Base-by-base conservation (phyloP, 2,797 vertebrate species). In the Dicrostonyx torquatus region DNA sequence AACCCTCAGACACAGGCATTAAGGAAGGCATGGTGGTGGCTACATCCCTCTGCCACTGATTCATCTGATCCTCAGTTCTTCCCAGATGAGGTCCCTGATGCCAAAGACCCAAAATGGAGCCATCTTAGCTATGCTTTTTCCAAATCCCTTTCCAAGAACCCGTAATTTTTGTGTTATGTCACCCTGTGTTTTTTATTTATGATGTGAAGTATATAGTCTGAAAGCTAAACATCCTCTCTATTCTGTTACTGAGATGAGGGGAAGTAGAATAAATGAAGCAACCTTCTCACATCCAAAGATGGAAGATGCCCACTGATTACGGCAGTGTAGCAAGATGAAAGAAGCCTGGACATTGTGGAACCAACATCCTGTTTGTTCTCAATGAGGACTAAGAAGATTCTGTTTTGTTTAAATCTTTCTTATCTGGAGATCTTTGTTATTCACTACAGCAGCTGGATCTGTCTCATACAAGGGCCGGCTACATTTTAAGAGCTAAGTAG, bases 351-450 rank as follows among this genome's bases (percentile, higher is more conserved):
- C 4, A 66, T 26, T 9, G 24, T 4, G 43, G 53, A 84, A 8
- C 34, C 73, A 58, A 22, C 55, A 24, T n/a, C 18, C 2, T 40
- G 18, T 75, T 18, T 48, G 55, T 77, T 87, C 43, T 85, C 73
- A 87, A 48, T 60, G 60, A 91, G 24, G 37, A 70, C 68, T 88
- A 82, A 92, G 20, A 34, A 55, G 80, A 68, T 90, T 90, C 11
- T 64, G 6, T 82, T 73, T 58, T 92, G 45, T 90, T 75, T 83
- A 92, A 70, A 20, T 31, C 29, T 97, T 75, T 87, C n/a, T 50
- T 90, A 24, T 87, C 87, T 79, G 83, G 72, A 20, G 6, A 18
- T 89, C 58, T 84, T 95, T 53, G 55, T 53, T 89, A 84, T 34
- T 84, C 76, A 53, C 26, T 37, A 14, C 31, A 68, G 48, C 10